phyloP scores from a whole-genome alignment of 2,113 vertebrate genomes.

The Platichthys stellatus region DNA sequence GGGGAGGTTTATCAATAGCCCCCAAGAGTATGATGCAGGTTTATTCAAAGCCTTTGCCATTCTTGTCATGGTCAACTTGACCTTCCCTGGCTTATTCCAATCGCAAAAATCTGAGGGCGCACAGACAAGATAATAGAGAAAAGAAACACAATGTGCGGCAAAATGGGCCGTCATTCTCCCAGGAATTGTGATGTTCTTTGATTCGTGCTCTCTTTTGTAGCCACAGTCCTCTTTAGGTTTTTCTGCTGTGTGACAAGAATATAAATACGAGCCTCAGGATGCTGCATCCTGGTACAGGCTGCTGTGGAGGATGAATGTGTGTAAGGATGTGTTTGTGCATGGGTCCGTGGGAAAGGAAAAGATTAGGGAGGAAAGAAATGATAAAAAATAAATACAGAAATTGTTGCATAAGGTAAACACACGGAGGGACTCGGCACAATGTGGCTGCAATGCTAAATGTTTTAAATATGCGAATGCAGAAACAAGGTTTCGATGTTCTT shows the following conservation, averaged over 20 bases:
- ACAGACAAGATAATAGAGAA: conserved; percentile 27
- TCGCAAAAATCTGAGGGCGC: conserved; percentile 44
- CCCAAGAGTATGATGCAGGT: conserved; percentile 30
- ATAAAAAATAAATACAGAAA: background rate
- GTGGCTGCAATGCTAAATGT: background rate
- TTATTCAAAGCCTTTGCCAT: conserved; percentile 32
- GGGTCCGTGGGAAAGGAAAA: conserved; percentile 39
- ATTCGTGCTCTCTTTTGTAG: conserved; percentile 66
- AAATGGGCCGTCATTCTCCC: conserved; percentile 62
- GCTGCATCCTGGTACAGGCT: conserved; percentile 47
- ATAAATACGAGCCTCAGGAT: conserved; percentile 60
- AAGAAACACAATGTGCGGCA: conserved; percentile 34
- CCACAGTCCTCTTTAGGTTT: conserved; percentile 66
- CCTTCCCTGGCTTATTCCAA: conserved; percentile 24
- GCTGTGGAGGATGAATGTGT: conserved; percentile 61
- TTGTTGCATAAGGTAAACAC: conserved; percentile 33
- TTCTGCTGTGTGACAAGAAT: conserved; percentile 57
- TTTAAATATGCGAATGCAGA: conserved; percentile 13
- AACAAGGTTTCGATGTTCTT: background rate
- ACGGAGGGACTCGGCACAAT: background rate
- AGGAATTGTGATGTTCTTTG: conserved; percentile 70
- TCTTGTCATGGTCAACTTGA: background rate
- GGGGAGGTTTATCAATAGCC: conserved; percentile 14
- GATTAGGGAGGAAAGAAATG: conserved; percentile 35
- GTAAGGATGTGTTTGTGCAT: conserved; percentile 54